phyloP scores from a whole-genome alignment of 1,140 invertebrate species.

The Drosophila pseudoobscura region DNA sequence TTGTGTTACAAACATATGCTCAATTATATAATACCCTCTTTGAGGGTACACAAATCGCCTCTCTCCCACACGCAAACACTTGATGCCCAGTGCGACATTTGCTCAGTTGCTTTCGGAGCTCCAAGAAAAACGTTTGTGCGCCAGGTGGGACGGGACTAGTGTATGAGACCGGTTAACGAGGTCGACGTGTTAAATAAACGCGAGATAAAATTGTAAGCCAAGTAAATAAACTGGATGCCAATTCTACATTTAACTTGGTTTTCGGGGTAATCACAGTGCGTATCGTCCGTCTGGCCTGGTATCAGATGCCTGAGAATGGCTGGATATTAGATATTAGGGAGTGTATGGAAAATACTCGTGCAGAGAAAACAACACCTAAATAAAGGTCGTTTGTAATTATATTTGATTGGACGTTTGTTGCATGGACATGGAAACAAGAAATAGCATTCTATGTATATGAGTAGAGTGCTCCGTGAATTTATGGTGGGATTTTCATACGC shows the following conservation, averaged over 20 bases:
- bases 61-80: conserved; percentile 36
- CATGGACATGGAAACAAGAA: conserved; percentile 15
- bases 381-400: conserved; percentile 56
- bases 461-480: conserved; percentile 42
- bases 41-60: conserved; percentile 10
- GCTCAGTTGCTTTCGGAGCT: conserved; percentile 39
- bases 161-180: conserved; percentile 53
- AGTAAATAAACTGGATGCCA: conserved; percentile 35
- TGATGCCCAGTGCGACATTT: conserved; percentile 21
- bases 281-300: background rate
- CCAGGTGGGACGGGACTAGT: conserved; percentile 14
- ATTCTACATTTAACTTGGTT: background rate
- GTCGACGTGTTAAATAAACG: conserved; percentile 50
- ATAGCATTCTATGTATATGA: conserved; percentile 11
- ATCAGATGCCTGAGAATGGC: conserved; percentile 20
- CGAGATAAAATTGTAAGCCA: conserved; percentile 38
- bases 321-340: conserved; percentile 6
- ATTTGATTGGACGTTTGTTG: conserved; percentile 35
- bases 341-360: conserved; percentile 5
- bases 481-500: conserved; percentile 48
- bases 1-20: too few relatives aligned
- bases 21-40: too few relatives aligned
- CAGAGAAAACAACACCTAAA: conserved; percentile 8
- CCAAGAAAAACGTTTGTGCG: conserved; percentile 36
- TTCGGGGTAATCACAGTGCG: conserved; percentile 34